Percentiles rank a stretch among this genome's conserved stretches.
These are phyloP conservation scores for Thunnus maccoyii DNA, from an alignment of 2,113 vertebrate genomes.

Conservation along the genomic window DNA sequence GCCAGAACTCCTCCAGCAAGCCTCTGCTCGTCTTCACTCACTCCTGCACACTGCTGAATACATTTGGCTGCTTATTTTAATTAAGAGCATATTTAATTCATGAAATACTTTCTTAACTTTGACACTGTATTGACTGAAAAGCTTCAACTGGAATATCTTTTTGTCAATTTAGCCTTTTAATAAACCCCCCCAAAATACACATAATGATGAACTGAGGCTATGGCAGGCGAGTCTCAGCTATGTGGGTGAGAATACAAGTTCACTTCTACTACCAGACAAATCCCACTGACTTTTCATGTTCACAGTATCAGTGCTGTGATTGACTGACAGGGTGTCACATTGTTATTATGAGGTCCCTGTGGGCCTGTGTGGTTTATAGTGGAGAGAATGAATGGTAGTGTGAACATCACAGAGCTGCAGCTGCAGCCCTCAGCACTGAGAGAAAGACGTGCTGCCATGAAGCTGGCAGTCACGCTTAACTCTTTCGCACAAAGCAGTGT, in stretches of 20 bases:
- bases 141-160: constrained; percentile 11
- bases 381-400: constrained; percentile 44
- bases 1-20: constrained; percentile 67
- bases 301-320: constrained; percentile 20
- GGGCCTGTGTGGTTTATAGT: constrained; percentile 41
- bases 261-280: background rate
- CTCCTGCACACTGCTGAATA: constrained; percentile 27
- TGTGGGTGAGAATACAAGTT: background rate
- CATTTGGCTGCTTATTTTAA: constrained; percentile 50
- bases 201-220: background rate
- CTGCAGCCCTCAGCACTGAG: constrained; percentile 29
- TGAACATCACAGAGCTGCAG: constrained; percentile 55
- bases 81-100: constrained; percentile 51
- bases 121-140: constrained; percentile 14
- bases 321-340: constrained; percentile 76
- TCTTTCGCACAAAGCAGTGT: background rate
- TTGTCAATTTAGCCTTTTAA: constrained; percentile 2
- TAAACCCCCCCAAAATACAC: background rate
- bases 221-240: background rate
- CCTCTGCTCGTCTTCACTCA: constrained; percentile 16
- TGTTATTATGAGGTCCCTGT: constrained; percentile 56
- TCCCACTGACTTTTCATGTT: constrained; percentile 22
- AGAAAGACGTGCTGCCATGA: constrained; percentile 5
- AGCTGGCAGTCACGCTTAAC: constrained; percentile 20
- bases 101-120: constrained; percentile 40